A percentile compares a stretch with the other conserved stretches of the same genome.
These are phyloP conservation scores for Otolemur garnettii DNA, from an alignment of 2,113 vertebrate genomes.

Conservation along the genomic window DNA sequence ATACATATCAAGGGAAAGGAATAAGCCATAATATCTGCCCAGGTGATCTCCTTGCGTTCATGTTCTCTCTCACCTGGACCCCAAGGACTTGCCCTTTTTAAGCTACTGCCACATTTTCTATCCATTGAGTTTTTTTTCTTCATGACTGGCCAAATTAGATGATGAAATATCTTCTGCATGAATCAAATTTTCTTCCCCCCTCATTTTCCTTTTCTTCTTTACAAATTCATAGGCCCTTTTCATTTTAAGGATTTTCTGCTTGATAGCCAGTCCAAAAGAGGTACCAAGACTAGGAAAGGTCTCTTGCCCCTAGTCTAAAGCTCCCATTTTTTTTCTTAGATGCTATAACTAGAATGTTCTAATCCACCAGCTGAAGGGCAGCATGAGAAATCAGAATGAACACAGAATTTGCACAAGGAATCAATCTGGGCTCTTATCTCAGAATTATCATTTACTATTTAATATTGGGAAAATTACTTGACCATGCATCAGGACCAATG, in stretches of 20 bases:
- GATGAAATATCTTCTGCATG: background rate
- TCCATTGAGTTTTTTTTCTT: background rate
- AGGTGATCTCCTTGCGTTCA: background rate
- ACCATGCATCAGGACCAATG: background rate
- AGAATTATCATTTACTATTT: background rate
- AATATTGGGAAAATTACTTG: background rate
- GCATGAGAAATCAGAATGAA: background rate
- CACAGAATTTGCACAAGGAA: background rate
- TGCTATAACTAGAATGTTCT: background rate
- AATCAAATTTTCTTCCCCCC: background rate
- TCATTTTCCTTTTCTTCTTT: conserved; percentile 5
- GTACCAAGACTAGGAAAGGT: background rate
- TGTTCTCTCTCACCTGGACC: background rate
- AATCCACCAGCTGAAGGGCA: background rate
- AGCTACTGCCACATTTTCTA: background rate
- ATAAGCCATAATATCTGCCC: background rate
- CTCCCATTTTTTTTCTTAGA: background rate
- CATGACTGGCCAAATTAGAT: background rate
- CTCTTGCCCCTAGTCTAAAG: background rate
- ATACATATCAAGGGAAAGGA: background rate
- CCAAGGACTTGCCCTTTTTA: background rate
- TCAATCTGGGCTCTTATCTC: background rate
- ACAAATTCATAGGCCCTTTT: background rate
- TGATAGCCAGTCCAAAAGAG: background rate
- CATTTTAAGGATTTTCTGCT: conserved; percentile 20